These are phyloP conservation scores for Drosophila prostipennis DNA, from an alignment of 2,888 invertebrate genomes.

Conservation along the genomic window DNA sequence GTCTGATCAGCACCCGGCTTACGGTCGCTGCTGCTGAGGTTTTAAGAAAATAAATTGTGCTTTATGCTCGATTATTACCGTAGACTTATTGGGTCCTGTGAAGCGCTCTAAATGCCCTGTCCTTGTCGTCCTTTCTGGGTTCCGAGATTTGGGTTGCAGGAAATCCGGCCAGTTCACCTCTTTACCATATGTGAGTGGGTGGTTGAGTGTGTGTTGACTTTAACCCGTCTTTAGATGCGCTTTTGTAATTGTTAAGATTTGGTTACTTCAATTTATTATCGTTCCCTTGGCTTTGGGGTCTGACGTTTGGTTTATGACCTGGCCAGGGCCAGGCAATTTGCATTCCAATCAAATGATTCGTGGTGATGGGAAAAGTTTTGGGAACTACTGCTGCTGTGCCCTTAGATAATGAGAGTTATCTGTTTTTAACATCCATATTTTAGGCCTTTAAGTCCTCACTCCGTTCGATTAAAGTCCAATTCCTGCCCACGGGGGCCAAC, in stretches of 20 bases:
- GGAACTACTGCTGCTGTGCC: not conserved
- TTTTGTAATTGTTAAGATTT: conserved; percentile 81
- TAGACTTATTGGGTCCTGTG: conserved; percentile 80
- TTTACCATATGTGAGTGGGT: conserved; percentile 4
- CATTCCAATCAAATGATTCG: conserved; percentile 63
- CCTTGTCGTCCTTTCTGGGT: not conserved
- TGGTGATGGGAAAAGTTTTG: conserved; percentile 69
- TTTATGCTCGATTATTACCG: conserved; percentile 83
- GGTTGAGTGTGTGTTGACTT: conserved; percentile 34
- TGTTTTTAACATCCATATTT: not conserved
- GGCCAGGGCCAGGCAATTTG: conserved; percentile 56
- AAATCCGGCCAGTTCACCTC: conserved; percentile 44
- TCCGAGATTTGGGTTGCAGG: conserved; percentile 8
- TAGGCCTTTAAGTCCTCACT: not conserved
- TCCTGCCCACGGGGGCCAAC: conserved; percentile 10
- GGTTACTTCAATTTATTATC: conserved; percentile 78
- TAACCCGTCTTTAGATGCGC: conserved; percentile 49
- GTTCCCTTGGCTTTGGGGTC: conserved; percentile 24
- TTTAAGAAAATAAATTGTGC: conserved; percentile 82
- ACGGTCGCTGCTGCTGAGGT: conserved; percentile 57
- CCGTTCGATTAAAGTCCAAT: conserved; percentile 7
- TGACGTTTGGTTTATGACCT: conserved; percentile 34
- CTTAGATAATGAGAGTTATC: conserved; percentile 15
- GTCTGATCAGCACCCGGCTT: conserved; percentile 50
- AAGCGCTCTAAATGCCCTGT: conserved; percentile 68